Evolutionary conservation across 2,797 vertebrate genomes (phyloP).

Genomic region (Scleropages formosus): DNA sequence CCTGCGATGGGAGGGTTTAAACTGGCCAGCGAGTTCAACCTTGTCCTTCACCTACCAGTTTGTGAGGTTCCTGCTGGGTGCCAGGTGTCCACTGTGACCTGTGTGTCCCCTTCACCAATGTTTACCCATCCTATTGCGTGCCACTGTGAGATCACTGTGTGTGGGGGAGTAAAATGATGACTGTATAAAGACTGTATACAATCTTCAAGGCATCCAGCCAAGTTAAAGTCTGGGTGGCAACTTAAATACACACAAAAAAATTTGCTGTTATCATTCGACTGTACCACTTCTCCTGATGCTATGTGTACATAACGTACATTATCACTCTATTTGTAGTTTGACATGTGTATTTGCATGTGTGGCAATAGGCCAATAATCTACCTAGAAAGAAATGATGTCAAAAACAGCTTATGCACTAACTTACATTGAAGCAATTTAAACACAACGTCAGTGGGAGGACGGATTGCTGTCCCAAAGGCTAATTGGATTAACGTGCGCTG

Average conservation of each 20-base stretch:
- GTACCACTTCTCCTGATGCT: too few species aligned
- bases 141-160: background rate
- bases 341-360: slow-evolving; percentile 3
- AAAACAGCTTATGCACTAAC: background rate
- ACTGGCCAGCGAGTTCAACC: background rate
- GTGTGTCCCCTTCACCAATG: background rate
- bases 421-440: background rate
- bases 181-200: too few species aligned
- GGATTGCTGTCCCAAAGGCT: background rate
- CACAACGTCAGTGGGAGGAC: slow-evolving; percentile 6
- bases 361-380: background rate
- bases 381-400: background rate
- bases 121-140: background rate
- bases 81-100: background rate
- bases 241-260: too few species aligned
- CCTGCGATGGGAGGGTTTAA: background rate
- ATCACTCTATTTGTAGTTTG: too few species aligned
- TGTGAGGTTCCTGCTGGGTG: slow-evolving; percentile 13
- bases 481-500: background rate
- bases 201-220: too few species aligned
- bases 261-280: too few species aligned
- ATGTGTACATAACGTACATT: too few species aligned
- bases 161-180: too few species aligned
- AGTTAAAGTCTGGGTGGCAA: too few species aligned
- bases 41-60: background rate